Evolutionary conservation across 2,797 vertebrate species (phyloP), one percentile per base, ranked within the genome.

Genomic region (Lerista edwardsae): DNA sequence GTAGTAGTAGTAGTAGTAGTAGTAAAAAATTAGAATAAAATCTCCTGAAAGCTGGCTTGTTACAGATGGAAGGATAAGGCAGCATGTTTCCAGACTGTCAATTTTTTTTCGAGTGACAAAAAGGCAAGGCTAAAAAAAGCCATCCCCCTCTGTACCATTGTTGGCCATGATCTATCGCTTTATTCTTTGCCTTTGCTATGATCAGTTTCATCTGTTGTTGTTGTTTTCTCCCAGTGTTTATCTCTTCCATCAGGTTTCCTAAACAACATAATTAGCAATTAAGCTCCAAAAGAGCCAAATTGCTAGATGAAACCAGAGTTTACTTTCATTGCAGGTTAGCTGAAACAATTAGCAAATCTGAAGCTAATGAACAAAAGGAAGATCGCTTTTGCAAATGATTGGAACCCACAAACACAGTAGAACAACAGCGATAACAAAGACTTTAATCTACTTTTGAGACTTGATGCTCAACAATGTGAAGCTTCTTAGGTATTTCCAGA

Each of bases 171-270:
- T 36, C 21, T 57, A 39, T 47, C 2, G 55, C 27, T 79, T 73
- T n/a, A 47, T 25, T 71, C 39, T 51, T 55, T 71, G 10, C 6
- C 3, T 36, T 79, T 74, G 61, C 12, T 80, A n/a, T 65, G 31
- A 74, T 67, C 3, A 39, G 27, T 39, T 80, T 80, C 77, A 65
- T 73, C 41, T 65, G 31, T 39, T 71, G 36, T 71, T 71, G 23
- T 27, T 25, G 2, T 12, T 47, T 51, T 55, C 62, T 23, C 27
- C 79, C 39, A 73, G 72, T 31, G 44, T 57, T 65, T 74, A 74
- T 51, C n/a, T 82, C 31, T 82, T 65, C 34, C 29, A 67, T 57
- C 77, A 80, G 71, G 47, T 80, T 84, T 80, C 44, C 68, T n/a
- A 55, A 71, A 67, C 44, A 55, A 41, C 55, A 2, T 74, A 85